A percentile compares a stretch with the other conserved stretches of the same genome.
Evolutionary conservation across 1,140 invertebrate species (phyloP).

Genomic region (Olivierus martensii): DNA sequence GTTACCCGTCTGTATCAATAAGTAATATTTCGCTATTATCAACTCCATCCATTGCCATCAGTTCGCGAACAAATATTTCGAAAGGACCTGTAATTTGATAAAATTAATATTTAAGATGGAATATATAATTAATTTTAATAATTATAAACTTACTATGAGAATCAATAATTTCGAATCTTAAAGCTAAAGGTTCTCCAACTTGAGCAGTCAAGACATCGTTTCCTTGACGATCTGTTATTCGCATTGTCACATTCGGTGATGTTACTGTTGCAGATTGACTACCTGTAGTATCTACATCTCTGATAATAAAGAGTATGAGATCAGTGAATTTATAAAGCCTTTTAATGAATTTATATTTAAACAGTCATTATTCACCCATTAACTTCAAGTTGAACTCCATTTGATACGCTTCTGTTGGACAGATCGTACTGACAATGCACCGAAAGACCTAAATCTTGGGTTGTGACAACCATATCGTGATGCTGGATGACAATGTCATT

Average conservation of each 20-base stretch:
- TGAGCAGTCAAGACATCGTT: constrained; percentile 34
- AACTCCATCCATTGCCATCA: constrained; percentile 86
- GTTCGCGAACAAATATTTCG: constrained; percentile 84
- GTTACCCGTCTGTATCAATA: constrained; percentile 61
- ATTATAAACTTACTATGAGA: constrained; percentile 40
- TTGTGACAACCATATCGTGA: constrained; percentile 87
- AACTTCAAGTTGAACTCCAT: constrained; percentile 36
- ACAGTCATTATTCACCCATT: constrained; percentile 18
- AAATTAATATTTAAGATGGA: not conserved
- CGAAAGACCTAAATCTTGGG: constrained; percentile 76
- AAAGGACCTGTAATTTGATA: constrained; percentile 43
- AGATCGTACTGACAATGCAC: constrained; percentile 87
- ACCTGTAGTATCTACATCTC: constrained; percentile 19
- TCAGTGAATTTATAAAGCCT: not conserved
- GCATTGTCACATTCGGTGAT: constrained; percentile 86
- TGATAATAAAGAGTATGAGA: constrained; percentile 2
- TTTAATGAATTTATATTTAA: too few relatives aligned
- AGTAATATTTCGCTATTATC: constrained; percentile 69
- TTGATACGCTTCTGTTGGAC: constrained; percentile 82
- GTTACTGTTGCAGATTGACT: constrained; percentile 52
- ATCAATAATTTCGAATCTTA: constrained; percentile 83
- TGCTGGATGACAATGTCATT: constrained; percentile 87
- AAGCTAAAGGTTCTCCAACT: constrained; percentile 50
- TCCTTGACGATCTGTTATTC: constrained; percentile 49
- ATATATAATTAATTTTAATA: not conserved